Evolutionary conservation across 2,113 vertebrate genomes (phyloP), one percentile per base, ranked within the genome.

Genomic region (Nyctibius bracteatus): DNA sequence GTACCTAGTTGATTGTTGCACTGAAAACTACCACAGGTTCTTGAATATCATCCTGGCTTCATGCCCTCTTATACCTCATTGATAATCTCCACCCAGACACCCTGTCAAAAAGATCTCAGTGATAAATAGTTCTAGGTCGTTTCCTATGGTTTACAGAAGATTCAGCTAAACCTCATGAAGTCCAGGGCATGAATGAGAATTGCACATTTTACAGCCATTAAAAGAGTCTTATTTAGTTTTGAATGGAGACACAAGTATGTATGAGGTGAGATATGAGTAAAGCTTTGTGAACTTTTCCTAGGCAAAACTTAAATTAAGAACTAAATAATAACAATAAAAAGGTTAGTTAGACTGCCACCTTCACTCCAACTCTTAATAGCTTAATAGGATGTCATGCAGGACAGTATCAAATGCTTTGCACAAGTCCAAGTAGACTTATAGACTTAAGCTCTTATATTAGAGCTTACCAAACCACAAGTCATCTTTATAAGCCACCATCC

Each of bases 321-420:
- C 41, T 62, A 73, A 95, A 91, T 66, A 92, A 66, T 9, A n/a
- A n/a, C 52, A 75, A 91, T 83, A 73, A 94, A 94, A 81, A 73
- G 9, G 14, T 78, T 92, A 55, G 47, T 70, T 94, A 68, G 39
- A 68, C 49, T 73, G 44, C 18, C 7, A 14, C n/a, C 30, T 65
- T 51, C 54, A 57, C 46, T 81, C 54, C 58, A 83, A 8, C 16
- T 65, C 37, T 67, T 72, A 25, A 51, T 51, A 74, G 52, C 7
- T 25, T n/a, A n/a, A n/a, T n/a, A n/a, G n/a, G n/a, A n/a, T n/a
- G n/a, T n/a, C n/a, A n/a, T n/a, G n/a, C n/a, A n/a, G n/a, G n/a
- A n/a, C n/a, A n/a, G n/a, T n/a, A n/a, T n/a, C n/a, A n/a, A n/a
- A n/a, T n/a, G n/a, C n/a, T n/a, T n/a, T n/a, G n/a, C n/a, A n/a